Conservation (phyloP, 2,797 vertebrate genomes). For the Falco columbarius region DNA sequence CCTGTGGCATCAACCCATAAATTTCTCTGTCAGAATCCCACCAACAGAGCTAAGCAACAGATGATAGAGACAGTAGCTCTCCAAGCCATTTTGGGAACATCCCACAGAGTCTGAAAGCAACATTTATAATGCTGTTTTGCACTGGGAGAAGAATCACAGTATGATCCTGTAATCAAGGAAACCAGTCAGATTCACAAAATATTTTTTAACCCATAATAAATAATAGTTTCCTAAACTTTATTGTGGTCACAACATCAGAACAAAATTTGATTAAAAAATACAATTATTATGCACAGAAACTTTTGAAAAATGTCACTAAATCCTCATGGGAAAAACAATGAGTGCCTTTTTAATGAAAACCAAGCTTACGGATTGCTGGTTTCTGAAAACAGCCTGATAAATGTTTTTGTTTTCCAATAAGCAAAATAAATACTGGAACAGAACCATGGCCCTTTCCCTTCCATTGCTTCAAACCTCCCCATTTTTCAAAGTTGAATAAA, state of each 20-base stretch:
- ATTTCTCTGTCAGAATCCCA: not conserved
- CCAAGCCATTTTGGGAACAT: not conserved
- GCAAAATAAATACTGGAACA: slow-evolving; percentile 45
- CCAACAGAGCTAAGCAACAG: not conserved
- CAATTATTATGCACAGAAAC: slow-evolving; percentile 3
- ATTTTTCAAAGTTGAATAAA: slow-evolving; percentile 5
- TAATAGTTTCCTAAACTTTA: slow-evolving; percentile 47
- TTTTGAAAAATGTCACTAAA: slow-evolving; percentile 34
- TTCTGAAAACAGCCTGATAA: slow-evolving; percentile 44
- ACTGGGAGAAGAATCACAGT: slow-evolving; percentile 18
- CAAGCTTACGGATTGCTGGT: slow-evolving; percentile 6
- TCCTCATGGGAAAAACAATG: not conserved
- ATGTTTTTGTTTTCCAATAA: slow-evolving; percentile 46
- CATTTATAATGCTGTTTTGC: not conserved
- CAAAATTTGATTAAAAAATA: slow-evolving; percentile 7
- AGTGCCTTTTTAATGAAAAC: slow-evolving; percentile 41
- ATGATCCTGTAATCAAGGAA: slow-evolving; percentile 38
- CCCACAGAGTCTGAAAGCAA: not conserved
- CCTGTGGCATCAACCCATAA: not conserved
- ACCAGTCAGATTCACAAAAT: not conserved
- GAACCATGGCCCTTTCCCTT: not conserved
- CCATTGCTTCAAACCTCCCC: not conserved
- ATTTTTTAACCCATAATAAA: slow-evolving; percentile 41
- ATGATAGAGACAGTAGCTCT: not conserved
- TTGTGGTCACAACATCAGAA: slow-evolving; percentile 8